A percentile compares a stretch with the other conserved stretches of the same genome.
phyloP scores from a whole-genome alignment of 1,140 invertebrate genomes.

The Anastatus disparis region DNA sequence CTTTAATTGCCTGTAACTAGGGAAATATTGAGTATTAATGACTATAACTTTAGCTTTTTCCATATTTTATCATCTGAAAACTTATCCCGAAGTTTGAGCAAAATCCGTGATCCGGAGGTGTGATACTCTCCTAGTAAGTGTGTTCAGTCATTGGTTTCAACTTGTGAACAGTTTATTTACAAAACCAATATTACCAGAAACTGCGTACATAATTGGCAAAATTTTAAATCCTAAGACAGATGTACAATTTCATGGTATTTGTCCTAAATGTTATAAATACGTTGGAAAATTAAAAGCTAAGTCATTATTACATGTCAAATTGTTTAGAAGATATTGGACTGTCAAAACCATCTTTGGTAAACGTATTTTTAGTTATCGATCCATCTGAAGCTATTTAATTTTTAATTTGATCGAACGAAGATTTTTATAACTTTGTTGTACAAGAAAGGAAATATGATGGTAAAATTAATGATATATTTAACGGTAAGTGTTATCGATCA shows the following conservation, averaged over 20 bases:
- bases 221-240: no score
- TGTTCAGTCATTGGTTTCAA: no score
- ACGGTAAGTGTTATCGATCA: not conserved
- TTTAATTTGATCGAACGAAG: not conserved
- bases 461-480: not conserved
- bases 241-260: not conserved
- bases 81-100: no score
- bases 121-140: no score
- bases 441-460: not conserved
- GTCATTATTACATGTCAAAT: not conserved
- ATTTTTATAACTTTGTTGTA: slow-evolving; percentile 12
- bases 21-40: no score
- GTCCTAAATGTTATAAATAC: not conserved
- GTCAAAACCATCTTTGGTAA: not conserved
- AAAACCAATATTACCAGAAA: no score
- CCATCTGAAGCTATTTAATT: not conserved
- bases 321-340: not conserved
- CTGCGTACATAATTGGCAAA: no score
- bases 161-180: no score
- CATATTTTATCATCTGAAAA: no score
- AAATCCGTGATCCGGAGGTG: no score
- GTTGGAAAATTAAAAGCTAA: not conserved
- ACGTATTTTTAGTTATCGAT: slow-evolving; percentile 7
- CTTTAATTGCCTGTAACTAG: no score
- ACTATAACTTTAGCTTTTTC: no score